Conservation (phyloP, 2,797 vertebrate genomes). For the Mallotus villosus region DNA sequence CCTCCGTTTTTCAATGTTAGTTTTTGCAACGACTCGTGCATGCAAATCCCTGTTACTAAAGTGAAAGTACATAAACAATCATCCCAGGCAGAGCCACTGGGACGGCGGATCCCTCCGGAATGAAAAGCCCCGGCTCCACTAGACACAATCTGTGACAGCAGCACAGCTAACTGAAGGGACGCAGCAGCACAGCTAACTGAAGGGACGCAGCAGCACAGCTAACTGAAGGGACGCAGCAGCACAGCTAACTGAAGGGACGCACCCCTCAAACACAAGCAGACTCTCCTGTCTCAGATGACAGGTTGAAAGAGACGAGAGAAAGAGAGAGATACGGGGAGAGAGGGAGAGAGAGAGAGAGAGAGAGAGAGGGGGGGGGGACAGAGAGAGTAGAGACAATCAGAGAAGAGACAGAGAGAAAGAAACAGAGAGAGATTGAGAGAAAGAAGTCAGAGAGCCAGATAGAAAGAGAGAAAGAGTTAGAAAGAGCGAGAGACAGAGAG, state of each 20-base stretch:
- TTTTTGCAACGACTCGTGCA: too few relatives aligned
- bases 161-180: neutral
- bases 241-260: neutral
- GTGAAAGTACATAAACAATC: too few relatives aligned
- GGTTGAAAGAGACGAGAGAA: neutral
- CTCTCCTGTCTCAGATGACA: neutral
- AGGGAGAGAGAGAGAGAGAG: too few relatives aligned
- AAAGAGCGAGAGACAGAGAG: conserved; percentile 14
- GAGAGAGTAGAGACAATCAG: too few relatives aligned
- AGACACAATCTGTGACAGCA: neutral
- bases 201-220: neutral
- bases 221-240: too few relatives aligned
- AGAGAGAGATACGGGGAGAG: too few relatives aligned
- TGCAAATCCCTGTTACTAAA: too few relatives aligned
- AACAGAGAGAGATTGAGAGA: too few relatives aligned
- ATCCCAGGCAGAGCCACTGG: too few relatives aligned
- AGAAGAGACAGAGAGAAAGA: neutral
- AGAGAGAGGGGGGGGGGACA: too few relatives aligned
- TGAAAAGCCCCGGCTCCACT: neutral
- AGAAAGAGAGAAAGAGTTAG: neutral
- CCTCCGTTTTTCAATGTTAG: conserved; percentile 22
- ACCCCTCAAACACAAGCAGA: neutral
- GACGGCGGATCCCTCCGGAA: too few relatives aligned
- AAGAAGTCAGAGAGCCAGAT: neutral
- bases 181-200: neutral